Base-by-base conservation (phyloP, 2,888 invertebrate genomes). In the Drosophila algonquin region DNA sequence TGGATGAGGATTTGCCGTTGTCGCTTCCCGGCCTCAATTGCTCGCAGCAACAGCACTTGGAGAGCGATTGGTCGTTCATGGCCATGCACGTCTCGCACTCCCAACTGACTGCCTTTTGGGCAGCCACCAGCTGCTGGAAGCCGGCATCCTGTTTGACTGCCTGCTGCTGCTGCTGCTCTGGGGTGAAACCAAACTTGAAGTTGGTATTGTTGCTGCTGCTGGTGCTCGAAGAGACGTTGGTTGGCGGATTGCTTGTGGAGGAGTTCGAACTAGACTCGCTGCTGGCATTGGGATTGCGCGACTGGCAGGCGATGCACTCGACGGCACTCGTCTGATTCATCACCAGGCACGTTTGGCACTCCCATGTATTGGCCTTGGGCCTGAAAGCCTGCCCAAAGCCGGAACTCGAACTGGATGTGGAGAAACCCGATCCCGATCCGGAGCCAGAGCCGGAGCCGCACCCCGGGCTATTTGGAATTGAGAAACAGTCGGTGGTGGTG, bases 51-150 rank as follows among this genome's bases (percentile, higher is more conserved):
- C 93, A 91, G 89, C 95, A 95, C 73, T 93, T 93, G 7, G 74
- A 82, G 24, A 91, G 92, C 18, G 91, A 91, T 5, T 89, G 84
- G 53, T 93, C 91, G 86, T 95, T 95, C 62, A 92, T 92, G 0
- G 95, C 93, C 93, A 94, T 93, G 87, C 95, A 95, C 18, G 93
- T 93, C 14, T 91, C 90, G 87, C 95, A 95, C 69, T 94, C 94
- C 95, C 95, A 95, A 62, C 93, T 92, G n/a, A 80, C 77, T 0
- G 79, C 71, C 63, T 89, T 90, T 64, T 93, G 92, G 27, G 89
- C 79, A 3, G 87, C 90, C 32, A 89, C 90, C 54, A 92, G 63
- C 3, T 87, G 76, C 76, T 92, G 88, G 45, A 93, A 93, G 30
- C 92, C 92, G 30, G 89, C 83, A 58, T 92, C 90, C 5, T 78